A percentile compares a stretch with the other conserved stretches of the same genome.
Conservation (phyloP, 2,113 vertebrate genomes). For the zebrafish (Danio rerio) region GRCz12tu NC_133185.1:34135001-34135500, state of each 20-base stretch:
- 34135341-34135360: background rate
- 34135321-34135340: background rate
- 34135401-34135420: slow-evolving; percentile 60
- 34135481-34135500: slow-evolving; percentile 84
- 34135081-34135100: slow-evolving; percentile 71
- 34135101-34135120: slow-evolving; percentile 81
- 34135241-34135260: background rate
- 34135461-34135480: slow-evolving; percentile 81
- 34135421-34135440: slow-evolving; percentile 84
- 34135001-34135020: background rate
- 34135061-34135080: slow-evolving; percentile 32
- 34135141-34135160: slow-evolving; percentile 72
- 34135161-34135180: slow-evolving; percentile 69
- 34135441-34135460: slow-evolving; percentile 83
- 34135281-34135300: background rate
- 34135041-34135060: slow-evolving; percentile 40
- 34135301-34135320: background rate
- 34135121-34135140: slow-evolving; percentile 75
- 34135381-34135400: slow-evolving; percentile 56
- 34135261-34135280: background rate
- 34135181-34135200: slow-evolving; percentile 74
- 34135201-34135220: slow-evolving; percentile 59
- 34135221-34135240: slow-evolving; percentile 41
- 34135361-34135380: slow-evolving; percentile 12
- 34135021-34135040: background rate